Evolutionary conservation across 2,113 vertebrate genomes (phyloP).

Genomic region (Sinocyclocheilus rhinocerous): DNA sequence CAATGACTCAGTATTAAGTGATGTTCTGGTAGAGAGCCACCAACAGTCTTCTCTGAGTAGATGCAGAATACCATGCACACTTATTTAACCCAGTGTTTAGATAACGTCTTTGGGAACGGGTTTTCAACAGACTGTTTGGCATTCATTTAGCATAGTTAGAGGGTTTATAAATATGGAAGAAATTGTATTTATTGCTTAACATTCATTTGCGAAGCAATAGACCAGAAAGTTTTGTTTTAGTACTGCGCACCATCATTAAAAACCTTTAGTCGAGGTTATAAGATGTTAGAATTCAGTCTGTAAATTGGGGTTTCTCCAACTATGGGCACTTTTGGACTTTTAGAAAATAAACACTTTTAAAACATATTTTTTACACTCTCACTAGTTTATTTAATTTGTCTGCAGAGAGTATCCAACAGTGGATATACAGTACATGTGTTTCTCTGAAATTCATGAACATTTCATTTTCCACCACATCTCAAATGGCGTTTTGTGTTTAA

Average conservation of each 20-base stretch:
- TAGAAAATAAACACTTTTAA: neutral
- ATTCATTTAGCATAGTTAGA: conserved; percentile 23
- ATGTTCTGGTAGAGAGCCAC: conserved; percentile 46
- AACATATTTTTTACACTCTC: neutral
- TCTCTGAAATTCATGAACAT: neutral
- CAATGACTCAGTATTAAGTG: conserved; percentile 46
- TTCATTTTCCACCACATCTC: neutral
- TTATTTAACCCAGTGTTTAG: conserved; percentile 20
- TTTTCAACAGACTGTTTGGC: conserved; percentile 26
- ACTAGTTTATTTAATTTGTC: neutral
- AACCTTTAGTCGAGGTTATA: conserved; percentile 1
- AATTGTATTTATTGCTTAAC: conserved; percentile 29
- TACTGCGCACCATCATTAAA: neutral
- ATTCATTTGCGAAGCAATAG: conserved; percentile 14
- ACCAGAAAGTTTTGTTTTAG: conserved; percentile 31
- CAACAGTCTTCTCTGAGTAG: conserved; percentile 3
- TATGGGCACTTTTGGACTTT: neutral
- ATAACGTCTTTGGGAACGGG: conserved; percentile 26
- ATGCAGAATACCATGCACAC: conserved; percentile 28
- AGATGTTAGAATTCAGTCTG: neutral
- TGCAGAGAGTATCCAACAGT: neutral
- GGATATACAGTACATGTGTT: neutral
- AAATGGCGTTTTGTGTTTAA: conserved; percentile 2
- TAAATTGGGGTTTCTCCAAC: neutral
- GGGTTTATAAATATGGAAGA: conserved; percentile 20